A percentile compares a stretch with the other conserved stretches of the same genome.
phyloP scores from a whole-genome alignment of 2,888 invertebrate genomes.

The Galeopsomyia nigrocyanea region DNA sequence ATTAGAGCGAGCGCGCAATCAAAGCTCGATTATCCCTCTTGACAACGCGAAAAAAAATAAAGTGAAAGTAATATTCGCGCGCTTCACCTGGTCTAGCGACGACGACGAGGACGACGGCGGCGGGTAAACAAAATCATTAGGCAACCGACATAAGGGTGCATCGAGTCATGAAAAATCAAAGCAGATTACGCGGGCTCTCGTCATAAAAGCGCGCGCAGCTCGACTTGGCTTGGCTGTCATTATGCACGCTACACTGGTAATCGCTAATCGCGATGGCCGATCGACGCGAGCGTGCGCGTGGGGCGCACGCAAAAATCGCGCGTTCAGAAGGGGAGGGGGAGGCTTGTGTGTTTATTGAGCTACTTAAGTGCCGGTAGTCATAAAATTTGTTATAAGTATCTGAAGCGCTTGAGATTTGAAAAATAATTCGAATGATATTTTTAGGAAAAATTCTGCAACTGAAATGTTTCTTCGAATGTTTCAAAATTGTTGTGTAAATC shows the following conservation, averaged over 20 bases:
- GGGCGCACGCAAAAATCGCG: neutral
- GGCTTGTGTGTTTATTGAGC: slow-evolving; percentile 19
- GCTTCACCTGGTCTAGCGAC: slow-evolving; percentile 56
- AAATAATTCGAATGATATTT: too few species aligned
- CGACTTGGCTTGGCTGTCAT: slow-evolving; percentile 36
- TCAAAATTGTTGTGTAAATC: too few species aligned
- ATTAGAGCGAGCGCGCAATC: slow-evolving; percentile 39
- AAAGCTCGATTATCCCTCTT: slow-evolving; percentile 28
- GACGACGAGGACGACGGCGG: slow-evolving; percentile 49
- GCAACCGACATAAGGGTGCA: slow-evolving; percentile 46
- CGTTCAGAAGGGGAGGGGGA: neutral
- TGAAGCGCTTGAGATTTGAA: neutral
- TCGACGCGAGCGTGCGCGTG: neutral
- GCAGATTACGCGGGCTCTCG: slow-evolving; percentile 55
- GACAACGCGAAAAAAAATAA: neutral
- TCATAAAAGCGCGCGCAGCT: slow-evolving; percentile 47
- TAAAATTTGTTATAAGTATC: slow-evolving; percentile 35
- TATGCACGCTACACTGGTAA: slow-evolving; percentile 47
- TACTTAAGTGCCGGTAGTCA: slow-evolving; percentile 21
- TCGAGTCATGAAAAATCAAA: slow-evolving; percentile 58
- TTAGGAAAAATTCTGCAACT: too few species aligned
- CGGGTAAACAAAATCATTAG: slow-evolving; percentile 65
- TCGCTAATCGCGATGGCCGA: slow-evolving; percentile 41
- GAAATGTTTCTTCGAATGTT: too few species aligned
- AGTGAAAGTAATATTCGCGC: slow-evolving; percentile 7